phyloP scores from a whole-genome alignment of 2,797 vertebrate species.

The Ctenosaura bakeri region DNA sequence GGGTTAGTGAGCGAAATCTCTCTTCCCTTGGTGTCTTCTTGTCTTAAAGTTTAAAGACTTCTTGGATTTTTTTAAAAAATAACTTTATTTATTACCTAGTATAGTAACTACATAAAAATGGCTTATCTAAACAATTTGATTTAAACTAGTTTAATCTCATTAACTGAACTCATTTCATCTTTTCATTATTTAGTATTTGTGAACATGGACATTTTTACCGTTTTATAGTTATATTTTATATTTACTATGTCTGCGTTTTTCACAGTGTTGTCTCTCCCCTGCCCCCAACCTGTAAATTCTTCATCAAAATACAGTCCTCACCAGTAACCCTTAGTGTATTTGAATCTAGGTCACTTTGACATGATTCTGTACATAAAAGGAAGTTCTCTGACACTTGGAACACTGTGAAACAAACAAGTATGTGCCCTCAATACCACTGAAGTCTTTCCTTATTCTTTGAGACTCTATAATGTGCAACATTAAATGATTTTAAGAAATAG shows the following conservation, averaged over 20 bases:
- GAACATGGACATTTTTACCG: neutral
- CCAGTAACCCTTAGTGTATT: neutral
- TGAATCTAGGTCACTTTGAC: neutral
- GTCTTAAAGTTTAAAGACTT: neutral
- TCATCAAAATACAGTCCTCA: slow-evolving; percentile 7
- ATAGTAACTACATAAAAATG: neutral
- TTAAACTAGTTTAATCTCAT: neutral
- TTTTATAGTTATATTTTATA: neutral
- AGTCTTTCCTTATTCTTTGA: neutral
- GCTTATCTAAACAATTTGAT: neutral
- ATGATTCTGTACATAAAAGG: neutral
- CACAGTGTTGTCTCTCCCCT: neutral
- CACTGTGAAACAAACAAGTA: neutral
- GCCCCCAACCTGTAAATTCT: neutral
- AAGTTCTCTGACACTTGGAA: neutral
- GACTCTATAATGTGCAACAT: too few species aligned
- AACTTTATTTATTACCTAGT: neutral
- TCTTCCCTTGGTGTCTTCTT: neutral
- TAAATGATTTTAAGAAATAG: slow-evolving; percentile 4
- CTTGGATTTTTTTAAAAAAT: neutral
- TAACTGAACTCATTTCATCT: neutral
- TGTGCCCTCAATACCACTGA: neutral
- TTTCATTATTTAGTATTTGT: neutral
- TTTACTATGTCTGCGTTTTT: neutral
- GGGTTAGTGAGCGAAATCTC: neutral